Evolutionary conservation across 2,113 vertebrate species (phyloP), one percentile per base, ranked within the genome.

Genomic region (Mus pahari): DNA sequence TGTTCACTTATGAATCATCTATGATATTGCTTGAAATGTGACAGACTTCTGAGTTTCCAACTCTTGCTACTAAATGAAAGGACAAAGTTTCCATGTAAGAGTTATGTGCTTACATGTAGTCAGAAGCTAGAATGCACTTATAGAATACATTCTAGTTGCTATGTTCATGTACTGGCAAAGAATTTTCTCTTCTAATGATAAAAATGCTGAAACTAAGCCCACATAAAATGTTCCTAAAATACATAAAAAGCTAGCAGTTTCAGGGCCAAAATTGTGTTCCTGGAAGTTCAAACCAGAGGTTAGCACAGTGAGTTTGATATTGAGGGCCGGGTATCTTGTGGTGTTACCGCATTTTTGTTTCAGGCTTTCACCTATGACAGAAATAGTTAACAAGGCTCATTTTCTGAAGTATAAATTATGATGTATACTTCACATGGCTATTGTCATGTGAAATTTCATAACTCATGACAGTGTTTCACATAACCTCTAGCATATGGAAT

Each of bases 231-330:
- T 78, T 87, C 24, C 45, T 48, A 91, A 86, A 66, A 77, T 16
- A n/a, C 4, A 50, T 53, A 36, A 70, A 87, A 87, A 36, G 6
- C 5, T 50, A 87, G 45, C 84, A 87, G 8, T 24, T 70, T 50
- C 3, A 50, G 1, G 20, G 10, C 24, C 22, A 86, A 86, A 48
- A 86, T 36, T 68, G 16, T 86, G 10, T 68, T 84, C 73, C 2
- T 84, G 8, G 91, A 50, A 96, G 28, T 93, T 64, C 45, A 89
- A 2, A 55, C 14, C 8, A 58, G 33, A 87, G 22, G 14, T 74
- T 96, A 91, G 81, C 13, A 95, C 66, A 73, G 28, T 64, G 14
- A 94, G 62, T 87, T 20, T n/a, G 28, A 88, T 22, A 22, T 4
- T 28, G 90, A 3, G 42, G 7, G 17, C 45, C 3, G 14, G 75